These are phyloP conservation scores for Lethenteron reissneri DNA, from an alignment of 2,113 vertebrate species.

Conservation along the genomic window DNA sequence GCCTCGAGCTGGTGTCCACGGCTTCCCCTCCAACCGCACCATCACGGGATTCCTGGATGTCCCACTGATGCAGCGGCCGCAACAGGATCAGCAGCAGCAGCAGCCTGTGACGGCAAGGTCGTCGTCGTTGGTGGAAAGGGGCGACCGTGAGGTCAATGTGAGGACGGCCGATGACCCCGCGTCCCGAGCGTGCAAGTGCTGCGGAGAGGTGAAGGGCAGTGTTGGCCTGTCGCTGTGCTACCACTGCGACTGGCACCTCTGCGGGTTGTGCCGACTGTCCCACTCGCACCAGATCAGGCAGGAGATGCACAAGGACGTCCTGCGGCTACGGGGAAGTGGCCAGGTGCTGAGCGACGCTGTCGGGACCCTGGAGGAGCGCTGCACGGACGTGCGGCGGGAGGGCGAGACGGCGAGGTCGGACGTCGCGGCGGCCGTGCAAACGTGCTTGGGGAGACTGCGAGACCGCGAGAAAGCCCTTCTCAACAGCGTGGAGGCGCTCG, in stretches of 20 bases:
- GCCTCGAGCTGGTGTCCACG: background rate
- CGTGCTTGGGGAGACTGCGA: background rate
- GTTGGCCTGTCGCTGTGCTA: background rate
- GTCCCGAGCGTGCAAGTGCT: no score
- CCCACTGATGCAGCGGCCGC: background rate
- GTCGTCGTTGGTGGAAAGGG: background rate
- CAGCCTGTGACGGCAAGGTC: background rate
- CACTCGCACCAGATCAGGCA: constrained; percentile 2
- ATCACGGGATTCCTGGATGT: constrained; percentile 7
- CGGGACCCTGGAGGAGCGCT: background rate
- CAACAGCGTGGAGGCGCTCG: background rate
- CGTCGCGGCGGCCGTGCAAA: background rate
- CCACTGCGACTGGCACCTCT: background rate
- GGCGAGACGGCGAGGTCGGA: background rate
- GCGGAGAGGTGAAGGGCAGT: no score
- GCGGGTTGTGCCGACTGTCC: background rate
- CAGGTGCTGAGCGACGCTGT: constrained; percentile 1
- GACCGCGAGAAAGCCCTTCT: constrained; percentile 2
- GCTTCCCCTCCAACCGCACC: constrained; percentile 8
- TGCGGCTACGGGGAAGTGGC: background rate
- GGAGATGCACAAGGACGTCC: background rate
- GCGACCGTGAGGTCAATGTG: no score
- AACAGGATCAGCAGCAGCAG: background rate
- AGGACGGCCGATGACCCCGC: no score
- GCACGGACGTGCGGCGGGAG: background rate